phyloP scores from a whole-genome alignment of 2,797 vertebrate species.

The Merluccius polli region DNA sequence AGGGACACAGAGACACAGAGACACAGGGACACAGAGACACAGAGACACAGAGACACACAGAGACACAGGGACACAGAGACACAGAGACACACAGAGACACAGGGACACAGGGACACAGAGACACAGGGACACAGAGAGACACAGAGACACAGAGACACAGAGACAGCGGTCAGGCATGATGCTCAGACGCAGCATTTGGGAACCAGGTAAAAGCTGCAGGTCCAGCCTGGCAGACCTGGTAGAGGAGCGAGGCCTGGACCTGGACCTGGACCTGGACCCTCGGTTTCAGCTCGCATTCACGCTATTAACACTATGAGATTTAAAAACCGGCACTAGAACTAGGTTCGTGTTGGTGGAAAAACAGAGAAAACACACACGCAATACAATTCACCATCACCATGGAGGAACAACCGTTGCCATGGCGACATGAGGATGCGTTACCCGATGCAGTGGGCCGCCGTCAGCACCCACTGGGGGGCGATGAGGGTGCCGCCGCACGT shows the following conservation, averaged over 20 bases:
- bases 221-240: not conserved
- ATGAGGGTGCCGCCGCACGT: constrained; percentile 85
- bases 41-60: no score
- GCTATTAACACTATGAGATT: no score
- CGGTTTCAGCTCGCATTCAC: no score
- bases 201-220: not conserved
- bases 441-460: constrained; percentile 88
- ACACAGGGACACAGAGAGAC: constrained; percentile 10
- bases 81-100: constrained; percentile 26
- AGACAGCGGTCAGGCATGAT: not conserved
- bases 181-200: not conserved
- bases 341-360: no score
- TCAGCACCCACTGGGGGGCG: constrained; percentile 80
- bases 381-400: not conserved
- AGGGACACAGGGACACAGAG: constrained; percentile 25
- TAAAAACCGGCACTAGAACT: no score
- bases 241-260: no score
- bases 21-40: no score
- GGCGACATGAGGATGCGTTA: constrained; percentile 35
- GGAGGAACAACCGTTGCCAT: not conserved
- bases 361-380: no score
- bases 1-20: constrained; percentile 16
- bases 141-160: not conserved
- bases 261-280: no score
- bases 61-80: constrained; percentile 25